Evolutionary conservation across 2,797 vertebrate species (phyloP).

Genomic region (Chloroceryle inda): DNA sequence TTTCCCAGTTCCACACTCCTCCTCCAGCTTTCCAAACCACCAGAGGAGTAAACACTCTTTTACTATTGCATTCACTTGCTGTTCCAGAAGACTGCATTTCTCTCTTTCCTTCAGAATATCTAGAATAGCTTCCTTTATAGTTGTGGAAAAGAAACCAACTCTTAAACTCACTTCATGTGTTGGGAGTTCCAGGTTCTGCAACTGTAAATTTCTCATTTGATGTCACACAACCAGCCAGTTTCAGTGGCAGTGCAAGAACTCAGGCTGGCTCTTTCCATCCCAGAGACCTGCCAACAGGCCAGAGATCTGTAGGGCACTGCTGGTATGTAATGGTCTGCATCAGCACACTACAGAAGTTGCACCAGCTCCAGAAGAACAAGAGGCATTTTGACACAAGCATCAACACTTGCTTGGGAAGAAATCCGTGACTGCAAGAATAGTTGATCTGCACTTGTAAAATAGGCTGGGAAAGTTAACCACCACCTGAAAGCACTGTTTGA

Average conservation of each 20-base stretch:
- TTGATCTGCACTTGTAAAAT: not conserved
- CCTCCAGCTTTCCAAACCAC: not conserved
- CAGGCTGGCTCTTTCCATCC: too few species aligned
- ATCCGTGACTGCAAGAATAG: not conserved
- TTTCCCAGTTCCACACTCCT: not conserved
- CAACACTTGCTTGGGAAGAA: not conserved
- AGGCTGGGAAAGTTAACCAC: not conserved
- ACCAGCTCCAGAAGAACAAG: not conserved
- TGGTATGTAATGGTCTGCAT: accelerated
- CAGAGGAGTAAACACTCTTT: not conserved
- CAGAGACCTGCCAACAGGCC: not conserved
- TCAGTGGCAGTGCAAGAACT: not conserved
- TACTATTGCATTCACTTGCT: not conserved
- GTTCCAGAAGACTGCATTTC: not conserved
- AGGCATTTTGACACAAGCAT: not conserved
- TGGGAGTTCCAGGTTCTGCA: not conserved
- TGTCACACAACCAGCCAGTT: not conserved
- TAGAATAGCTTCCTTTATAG: not conserved
- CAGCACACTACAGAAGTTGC: accelerated
- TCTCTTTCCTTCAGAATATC: not conserved
- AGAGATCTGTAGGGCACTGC: accelerated
- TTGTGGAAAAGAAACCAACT: not conserved
- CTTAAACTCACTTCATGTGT: accelerated
- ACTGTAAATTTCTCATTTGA: not conserved
- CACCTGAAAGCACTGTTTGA: not conserved